Percentiles rank a stretch among this genome's conserved stretches.
phyloP scores from a whole-genome alignment of 2,797 vertebrate species.

The Phaenicophaeus curvirostris region DNA sequence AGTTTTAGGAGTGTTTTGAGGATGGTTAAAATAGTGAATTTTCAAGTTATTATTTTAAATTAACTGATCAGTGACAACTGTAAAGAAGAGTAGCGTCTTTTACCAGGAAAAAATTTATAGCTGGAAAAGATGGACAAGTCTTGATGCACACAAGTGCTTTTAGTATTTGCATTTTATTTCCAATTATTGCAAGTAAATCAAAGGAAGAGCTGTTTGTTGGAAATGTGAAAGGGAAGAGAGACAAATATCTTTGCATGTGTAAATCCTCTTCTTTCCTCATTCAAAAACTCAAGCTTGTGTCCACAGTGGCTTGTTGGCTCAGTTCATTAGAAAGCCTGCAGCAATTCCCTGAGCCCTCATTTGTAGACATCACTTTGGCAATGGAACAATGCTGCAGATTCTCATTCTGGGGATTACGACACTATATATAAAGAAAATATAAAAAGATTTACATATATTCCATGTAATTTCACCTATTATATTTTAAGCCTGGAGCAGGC shows the following conservation, averaged over 20 bases:
- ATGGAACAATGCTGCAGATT: constrained; percentile 17
- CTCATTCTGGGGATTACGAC: constrained; percentile 7
- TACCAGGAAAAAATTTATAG: background rate
- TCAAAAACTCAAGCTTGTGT: constrained; percentile 38
- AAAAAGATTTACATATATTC: constrained; percentile 27
- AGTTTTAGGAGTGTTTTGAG: constrained; percentile 1
- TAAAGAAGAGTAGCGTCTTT: background rate
- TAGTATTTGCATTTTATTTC: background rate
- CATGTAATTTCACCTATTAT: background rate
- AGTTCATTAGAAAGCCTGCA: constrained; percentile 56
- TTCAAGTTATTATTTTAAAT: background rate
- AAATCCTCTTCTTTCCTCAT: constrained; percentile 35
- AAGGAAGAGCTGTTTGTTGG: background rate
- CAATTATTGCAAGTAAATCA: background rate
- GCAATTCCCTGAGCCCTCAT: constrained; percentile 59
- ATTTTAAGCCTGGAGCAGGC: background rate
- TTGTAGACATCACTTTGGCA: constrained; percentile 34
- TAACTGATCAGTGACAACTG: background rate
- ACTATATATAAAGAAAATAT: constrained; percentile 34
- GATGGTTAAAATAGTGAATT: background rate
- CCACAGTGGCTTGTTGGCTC: constrained; percentile 54
- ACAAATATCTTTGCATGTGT: constrained; percentile 26
- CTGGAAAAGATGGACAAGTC: background rate
- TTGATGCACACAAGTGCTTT: background rate
- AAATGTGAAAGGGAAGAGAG: background rate